Base-by-base conservation (phyloP, 2,888 invertebrate species). In the Criorhina ranunculi region DNA sequence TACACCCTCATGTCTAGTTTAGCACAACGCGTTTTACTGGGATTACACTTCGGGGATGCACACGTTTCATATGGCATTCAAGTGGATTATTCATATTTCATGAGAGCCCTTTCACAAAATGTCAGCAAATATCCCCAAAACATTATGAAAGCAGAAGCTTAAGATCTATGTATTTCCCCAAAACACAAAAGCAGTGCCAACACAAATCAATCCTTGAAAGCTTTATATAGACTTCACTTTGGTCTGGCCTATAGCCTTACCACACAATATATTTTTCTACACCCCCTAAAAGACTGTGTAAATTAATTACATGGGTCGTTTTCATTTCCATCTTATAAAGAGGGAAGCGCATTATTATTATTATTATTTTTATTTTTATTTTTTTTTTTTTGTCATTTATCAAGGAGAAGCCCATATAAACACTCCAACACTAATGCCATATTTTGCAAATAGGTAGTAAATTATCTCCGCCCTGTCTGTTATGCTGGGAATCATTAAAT, bases 241-340 rank as follows among this genome's bases (percentile, higher is more conserved):
- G 24, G 42, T 15, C 42, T 17, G 19, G 33, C 33, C 44, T 24
- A 3, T 3, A 24, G n/a, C n/a, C n/a, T n/a, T n/a, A n/a, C n/a
- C n/a, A 31, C 17, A 5, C 17, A 46, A 46, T 62, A 15, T 40
- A 9, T 33, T 31, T 33, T 31, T 33, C 31, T 31, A 33, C 60
- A 62, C 44, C 9, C 59, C 40, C 42, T 24, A 12, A 4, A 29
- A 44, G 6, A 11, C n/a, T 7, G 24, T 29, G 31, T 9, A 31
- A 64, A 64, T 64, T 49, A 64, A 64, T 46, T 33, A 49, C n/a
- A 64, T 33, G 7, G 17, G 17, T 15, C 8, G 42, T 15, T 44
- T 35, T 49, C 19, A n/a, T 33, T 46, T 35, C 44, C 8, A 4
- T 19, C 17, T 19, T 35, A 19, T 4, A 5, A 4, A 7, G 8